A percentile compares a stretch with the other conserved stretches of the same genome.
These are phyloP conservation scores for Rhodinocichla rosea DNA, from an alignment of 2,113 vertebrate species.

Conservation along the genomic window DNA sequence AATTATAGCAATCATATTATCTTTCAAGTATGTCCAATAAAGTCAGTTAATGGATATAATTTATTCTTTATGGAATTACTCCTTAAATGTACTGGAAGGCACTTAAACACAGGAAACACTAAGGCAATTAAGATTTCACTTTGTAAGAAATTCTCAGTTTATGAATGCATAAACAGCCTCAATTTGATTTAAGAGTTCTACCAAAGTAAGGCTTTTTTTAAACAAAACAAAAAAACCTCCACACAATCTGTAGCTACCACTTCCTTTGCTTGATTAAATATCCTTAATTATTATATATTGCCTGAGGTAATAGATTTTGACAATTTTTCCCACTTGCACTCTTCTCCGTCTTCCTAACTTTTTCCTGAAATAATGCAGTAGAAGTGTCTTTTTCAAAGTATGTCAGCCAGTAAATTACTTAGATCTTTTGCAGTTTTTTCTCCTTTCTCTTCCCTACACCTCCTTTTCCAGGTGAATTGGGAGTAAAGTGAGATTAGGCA, in stretches of 20 bases:
- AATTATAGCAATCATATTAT: neutral
- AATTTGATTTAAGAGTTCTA: neutral
- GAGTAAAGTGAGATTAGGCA: neutral
- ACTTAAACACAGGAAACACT: neutral
- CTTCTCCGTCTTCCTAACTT: neutral
- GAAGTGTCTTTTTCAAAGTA: neutral
- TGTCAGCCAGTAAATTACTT: neutral
- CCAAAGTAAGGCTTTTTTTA: neutral
- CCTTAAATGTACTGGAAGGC: conserved; percentile 2
- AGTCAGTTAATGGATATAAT: conserved; percentile 23
- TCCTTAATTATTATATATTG: neutral
- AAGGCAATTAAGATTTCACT: neutral
- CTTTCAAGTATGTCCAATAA: conserved; percentile 9
- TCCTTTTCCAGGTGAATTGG: neutral
- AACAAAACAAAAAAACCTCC: no score
- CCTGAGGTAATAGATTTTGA: neutral
- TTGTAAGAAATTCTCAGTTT: neutral
- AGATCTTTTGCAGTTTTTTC: neutral
- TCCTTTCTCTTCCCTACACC: accelerated
- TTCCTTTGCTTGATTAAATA: neutral
- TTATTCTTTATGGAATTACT: neutral
- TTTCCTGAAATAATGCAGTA: neutral
- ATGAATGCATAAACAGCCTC: neutral
- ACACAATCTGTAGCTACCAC: neutral
- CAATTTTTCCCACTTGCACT: neutral